phyloP scores from a whole-genome alignment of 2,888 invertebrate species.

The Craniophora ligustri region DNA sequence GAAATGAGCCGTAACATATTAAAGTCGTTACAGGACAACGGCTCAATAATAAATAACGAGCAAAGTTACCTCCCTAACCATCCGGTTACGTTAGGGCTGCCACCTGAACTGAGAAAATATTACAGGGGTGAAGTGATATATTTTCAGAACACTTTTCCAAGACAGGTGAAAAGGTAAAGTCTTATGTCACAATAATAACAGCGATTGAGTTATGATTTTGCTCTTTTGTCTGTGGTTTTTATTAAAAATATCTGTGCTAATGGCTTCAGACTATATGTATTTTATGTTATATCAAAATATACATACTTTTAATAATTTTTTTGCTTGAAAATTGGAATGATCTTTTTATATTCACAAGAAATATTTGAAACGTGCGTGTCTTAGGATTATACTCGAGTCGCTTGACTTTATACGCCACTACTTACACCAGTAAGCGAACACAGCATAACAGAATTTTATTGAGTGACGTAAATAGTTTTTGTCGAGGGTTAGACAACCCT shows the following conservation, averaged over 20 bases:
- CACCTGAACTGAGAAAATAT: constrained; percentile 51
- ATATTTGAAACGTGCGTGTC: no score
- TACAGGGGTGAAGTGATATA: constrained; percentile 51
- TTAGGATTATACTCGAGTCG: no score
- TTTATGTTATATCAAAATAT: no score
- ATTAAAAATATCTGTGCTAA: not conserved
- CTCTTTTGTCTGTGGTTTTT: not conserved
- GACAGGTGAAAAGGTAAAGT: constrained; percentile 46
- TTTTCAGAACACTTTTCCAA: constrained; percentile 40
- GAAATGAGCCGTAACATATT: constrained; percentile 56
- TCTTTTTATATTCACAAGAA: no score
- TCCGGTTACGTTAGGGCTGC: constrained; percentile 53
- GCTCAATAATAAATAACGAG: constrained; percentile 69
- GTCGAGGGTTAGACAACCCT: constrained; percentile 44
- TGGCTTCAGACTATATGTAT: no score
- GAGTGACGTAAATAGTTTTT: not conserved
- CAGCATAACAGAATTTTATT: no score
- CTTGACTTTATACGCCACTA: no score
- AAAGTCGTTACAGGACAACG: constrained; percentile 56
- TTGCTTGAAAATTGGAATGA: no score
- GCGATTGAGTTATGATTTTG: constrained; percentile 35
- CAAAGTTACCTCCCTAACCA: constrained; percentile 61
- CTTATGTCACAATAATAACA: constrained; percentile 45
- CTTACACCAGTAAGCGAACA: no score
- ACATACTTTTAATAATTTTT: no score